Percentiles rank a stretch among this genome's conserved stretches.
These are phyloP conservation scores for Hesperophylax magnus DNA, from an alignment of 1,140 invertebrate species.

Conservation along the genomic window DNA sequence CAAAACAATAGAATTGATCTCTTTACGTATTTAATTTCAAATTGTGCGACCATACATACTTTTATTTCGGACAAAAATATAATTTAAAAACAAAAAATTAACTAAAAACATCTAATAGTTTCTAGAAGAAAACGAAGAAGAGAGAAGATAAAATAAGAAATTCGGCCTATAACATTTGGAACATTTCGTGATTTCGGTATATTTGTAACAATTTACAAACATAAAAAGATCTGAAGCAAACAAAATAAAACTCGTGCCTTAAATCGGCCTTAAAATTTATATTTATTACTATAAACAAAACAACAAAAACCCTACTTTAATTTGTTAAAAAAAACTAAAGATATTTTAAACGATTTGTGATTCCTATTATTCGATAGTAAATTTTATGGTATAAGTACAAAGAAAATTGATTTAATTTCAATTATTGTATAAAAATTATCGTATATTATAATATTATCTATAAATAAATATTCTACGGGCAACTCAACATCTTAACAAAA, in stretches of 20 bases:
- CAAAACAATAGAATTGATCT: constrained; percentile 57
- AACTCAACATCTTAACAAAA: constrained; percentile 20
- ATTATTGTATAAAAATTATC: background rate
- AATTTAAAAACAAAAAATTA: constrained; percentile 50
- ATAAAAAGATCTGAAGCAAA: constrained; percentile 47
- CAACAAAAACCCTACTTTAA: constrained; percentile 43
- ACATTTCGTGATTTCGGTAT: constrained; percentile 37
- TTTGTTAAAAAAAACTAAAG: constrained; percentile 35
- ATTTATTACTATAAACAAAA: constrained; percentile 54
- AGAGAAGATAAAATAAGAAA: constrained; percentile 26
- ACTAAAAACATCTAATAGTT: constrained; percentile 51
- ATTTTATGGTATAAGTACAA: constrained; percentile 46
- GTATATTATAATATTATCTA: constrained; percentile 25
- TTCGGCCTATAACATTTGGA: constrained; percentile 55
- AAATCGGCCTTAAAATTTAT: constrained; percentile 59
- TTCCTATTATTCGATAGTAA: constrained; percentile 36
- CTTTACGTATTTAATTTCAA: constrained; percentile 51
- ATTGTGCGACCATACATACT: constrained; percentile 49
- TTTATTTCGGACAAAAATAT: constrained; percentile 42
- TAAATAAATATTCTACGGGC: constrained; percentile 30
- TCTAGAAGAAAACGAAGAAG: constrained; percentile 47
- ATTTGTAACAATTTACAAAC: constrained; percentile 36
- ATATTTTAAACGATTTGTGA: constrained; percentile 39
- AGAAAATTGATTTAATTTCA: background rate
- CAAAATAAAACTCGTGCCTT: constrained; percentile 56